A percentile compares a stretch with the other conserved stretches of the same genome.
These are phyloP conservation scores for Drosophila demipolita DNA, from an alignment of 2,888 invertebrate species.

Conservation along the genomic window DNA sequence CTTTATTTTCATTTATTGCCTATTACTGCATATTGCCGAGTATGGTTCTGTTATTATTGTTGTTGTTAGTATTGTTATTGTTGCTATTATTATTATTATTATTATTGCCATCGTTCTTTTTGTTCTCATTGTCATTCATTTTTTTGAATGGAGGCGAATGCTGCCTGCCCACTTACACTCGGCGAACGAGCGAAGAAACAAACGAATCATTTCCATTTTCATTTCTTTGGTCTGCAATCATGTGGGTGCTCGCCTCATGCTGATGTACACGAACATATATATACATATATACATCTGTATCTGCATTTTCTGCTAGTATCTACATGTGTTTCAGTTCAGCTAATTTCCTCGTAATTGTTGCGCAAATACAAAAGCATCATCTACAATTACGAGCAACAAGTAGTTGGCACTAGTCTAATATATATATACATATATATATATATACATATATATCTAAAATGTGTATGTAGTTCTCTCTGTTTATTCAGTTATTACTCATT, in stretches of 20 bases:
- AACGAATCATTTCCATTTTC: conserved; percentile 40
- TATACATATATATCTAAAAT: neutral
- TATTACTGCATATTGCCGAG: conserved; percentile 60
- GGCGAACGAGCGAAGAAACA: conserved; percentile 12
- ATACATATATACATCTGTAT: conserved; percentile 20
- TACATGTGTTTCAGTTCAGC: conserved; percentile 39
- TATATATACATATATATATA: neutral
- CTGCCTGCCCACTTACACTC: conserved; percentile 45
- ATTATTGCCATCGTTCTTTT: conserved; percentile 46
- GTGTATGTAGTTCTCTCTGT: conserved; percentile 9
- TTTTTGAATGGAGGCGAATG: conserved; percentile 52
- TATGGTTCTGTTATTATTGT: conserved; percentile 49
- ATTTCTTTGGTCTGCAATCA: conserved; percentile 24
- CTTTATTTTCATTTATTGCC: conserved; percentile 75
- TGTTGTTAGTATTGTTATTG: conserved; percentile 23
- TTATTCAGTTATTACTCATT: conserved; percentile 48
- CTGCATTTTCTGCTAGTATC: conserved; percentile 25
- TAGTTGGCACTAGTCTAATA: conserved; percentile 8
- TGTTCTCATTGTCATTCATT: conserved; percentile 44
- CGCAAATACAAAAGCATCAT: conserved; percentile 46
- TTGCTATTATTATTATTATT: conserved; percentile 22
- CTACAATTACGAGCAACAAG: conserved; percentile 35
- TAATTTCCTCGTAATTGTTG: conserved; percentile 66
- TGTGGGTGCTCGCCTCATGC: conserved; percentile 39
- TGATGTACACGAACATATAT: conserved; percentile 16